A percentile compares a stretch with the other conserved stretches of the same genome.
These are phyloP conservation scores for Chaetophractus vellerosus DNA, from an alignment of 2,797 vertebrate genomes.

Conservation along the genomic window DNA sequence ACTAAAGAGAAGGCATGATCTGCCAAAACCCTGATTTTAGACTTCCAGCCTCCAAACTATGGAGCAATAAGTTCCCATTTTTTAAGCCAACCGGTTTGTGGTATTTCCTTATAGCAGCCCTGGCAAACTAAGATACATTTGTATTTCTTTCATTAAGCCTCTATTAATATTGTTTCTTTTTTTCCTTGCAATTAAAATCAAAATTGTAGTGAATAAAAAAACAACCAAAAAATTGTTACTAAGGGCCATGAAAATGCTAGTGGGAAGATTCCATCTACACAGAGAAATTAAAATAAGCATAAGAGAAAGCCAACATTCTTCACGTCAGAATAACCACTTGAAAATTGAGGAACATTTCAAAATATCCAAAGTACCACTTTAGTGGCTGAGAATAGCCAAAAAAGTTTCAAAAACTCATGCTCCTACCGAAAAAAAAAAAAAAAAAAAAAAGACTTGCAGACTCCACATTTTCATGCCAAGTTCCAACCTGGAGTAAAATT, in stretches of 20 bases:
- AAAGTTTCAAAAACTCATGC: background rate
- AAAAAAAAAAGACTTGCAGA: conserved; percentile 5
- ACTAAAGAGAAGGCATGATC: background rate
- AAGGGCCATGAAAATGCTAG: background rate
- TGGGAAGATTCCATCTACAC: background rate
- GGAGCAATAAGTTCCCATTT: no score
- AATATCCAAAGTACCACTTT: conserved; percentile 20
- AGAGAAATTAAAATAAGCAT: background rate
- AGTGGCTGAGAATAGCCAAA: background rate
- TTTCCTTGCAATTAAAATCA: no score
- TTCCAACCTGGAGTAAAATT: conserved; percentile 58
- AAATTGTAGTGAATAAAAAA: no score
- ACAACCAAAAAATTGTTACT: background rate
- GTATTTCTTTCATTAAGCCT: no score
- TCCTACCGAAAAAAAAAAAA: conserved; percentile 44
- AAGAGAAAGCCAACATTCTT: background rate
- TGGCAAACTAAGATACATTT: no score
- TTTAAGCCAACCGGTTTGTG: no score
- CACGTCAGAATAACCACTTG: conserved; percentile 40
- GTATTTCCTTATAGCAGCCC: no score
- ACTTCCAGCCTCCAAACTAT: no score
- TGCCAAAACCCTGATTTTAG: no score
- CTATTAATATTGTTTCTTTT: no score
- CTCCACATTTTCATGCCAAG: conserved; percentile 60
- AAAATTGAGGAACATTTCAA: conserved; percentile 39